Conservation (phyloP, 2,113 vertebrate genomes). For the Ailuropoda melanoleuca region DNA sequence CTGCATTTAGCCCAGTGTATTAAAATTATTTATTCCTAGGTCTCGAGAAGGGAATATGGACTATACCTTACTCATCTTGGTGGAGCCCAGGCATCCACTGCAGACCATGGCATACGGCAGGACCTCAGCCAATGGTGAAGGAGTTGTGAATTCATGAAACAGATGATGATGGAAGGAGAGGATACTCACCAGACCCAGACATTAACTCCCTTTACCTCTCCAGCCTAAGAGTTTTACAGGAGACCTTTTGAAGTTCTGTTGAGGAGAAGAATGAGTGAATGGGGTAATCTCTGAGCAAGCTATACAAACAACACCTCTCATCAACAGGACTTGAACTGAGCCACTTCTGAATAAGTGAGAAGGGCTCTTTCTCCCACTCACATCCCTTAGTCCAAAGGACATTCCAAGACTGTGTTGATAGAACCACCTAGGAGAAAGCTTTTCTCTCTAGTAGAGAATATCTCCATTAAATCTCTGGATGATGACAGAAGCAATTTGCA, state of each 20-base stretch:
- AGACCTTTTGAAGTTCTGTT: background rate
- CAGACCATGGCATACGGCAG: background rate
- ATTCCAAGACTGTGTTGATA: background rate
- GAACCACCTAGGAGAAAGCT: background rate
- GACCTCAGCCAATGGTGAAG: background rate
- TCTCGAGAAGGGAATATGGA: background rate
- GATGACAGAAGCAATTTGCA: background rate
- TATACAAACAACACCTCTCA: background rate
- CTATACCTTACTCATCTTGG: background rate
- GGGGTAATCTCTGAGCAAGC: background rate
- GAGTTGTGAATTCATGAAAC: constrained; percentile 19
- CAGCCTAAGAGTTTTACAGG: background rate
- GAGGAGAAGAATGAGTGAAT: background rate
- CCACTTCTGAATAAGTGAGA: background rate
- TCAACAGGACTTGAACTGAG: background rate
- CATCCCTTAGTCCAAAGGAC: background rate
- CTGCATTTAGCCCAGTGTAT: background rate
- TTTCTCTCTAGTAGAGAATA: background rate
- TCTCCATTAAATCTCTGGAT: background rate
- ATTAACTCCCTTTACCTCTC: background rate
- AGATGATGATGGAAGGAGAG: background rate
- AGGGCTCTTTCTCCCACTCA: background rate
- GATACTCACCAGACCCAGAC: background rate
- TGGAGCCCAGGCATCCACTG: background rate
- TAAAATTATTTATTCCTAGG: background rate